Percentiles rank a stretch among this genome's conserved stretches.
Evolutionary conservation across 2,113 vertebrate species (phyloP).

Genomic region (Gasterosteus aculeatus): DNA sequence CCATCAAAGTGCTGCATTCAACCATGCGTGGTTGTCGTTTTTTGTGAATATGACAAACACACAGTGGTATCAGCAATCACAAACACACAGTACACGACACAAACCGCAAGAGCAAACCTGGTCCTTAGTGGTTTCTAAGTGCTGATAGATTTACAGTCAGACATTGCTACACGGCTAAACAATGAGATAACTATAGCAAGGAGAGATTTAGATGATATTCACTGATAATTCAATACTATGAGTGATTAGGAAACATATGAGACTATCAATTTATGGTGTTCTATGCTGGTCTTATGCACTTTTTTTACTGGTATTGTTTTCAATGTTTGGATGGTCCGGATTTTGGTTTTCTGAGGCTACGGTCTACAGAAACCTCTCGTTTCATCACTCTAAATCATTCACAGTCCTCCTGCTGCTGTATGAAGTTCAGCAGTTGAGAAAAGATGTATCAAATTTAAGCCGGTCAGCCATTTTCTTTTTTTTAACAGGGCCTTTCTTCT

Average conservation of each 20-base stretch:
- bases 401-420: slow-evolving; percentile 44
- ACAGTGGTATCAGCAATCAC: neutral
- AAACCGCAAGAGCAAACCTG: neutral
- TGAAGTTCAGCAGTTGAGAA: slow-evolving; percentile 22
- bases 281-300: neutral
- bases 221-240: neutral
- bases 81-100: neutral
- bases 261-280: neutral
- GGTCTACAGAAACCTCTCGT: slow-evolving; percentile 41
- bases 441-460: slow-evolving; percentile 27
- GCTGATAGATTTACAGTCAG: neutral
- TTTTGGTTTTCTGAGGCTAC: slow-evolving; percentile 30
- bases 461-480: slow-evolving; percentile 22
- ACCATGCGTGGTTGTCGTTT: neutral
- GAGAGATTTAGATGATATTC: neutral
- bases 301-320: slow-evolving; percentile 12
- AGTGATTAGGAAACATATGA: neutral
- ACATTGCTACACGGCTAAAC: neutral
- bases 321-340: slow-evolving; percentile 2
- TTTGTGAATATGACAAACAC: neutral
- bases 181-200: neutral
- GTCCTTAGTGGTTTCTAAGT: neutral
- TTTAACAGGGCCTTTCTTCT: slow-evolving; percentile 30
- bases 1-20: neutral
- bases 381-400: slow-evolving; percentile 62